Percentiles rank a stretch among this genome's conserved stretches.
Evolutionary conservation across 2,113 vertebrate species (phyloP).

Genomic region (zebrafish (Danio rerio)): GRCz12tu NC_133194.1:44144001-44144500

Average conservation of each 20-base stretch:
- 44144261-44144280: conserved; percentile 46
- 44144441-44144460: conserved; percentile 57
- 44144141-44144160: conserved; percentile 31
- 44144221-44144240: conserved; percentile 55
- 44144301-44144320: conserved; percentile 51
- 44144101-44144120: conserved; percentile 1
- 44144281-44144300: conserved; percentile 41
- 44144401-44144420: not conserved
- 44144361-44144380: conserved; percentile 22
- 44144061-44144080: not conserved
- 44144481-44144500: conserved; percentile 63
- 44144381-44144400: conserved; percentile 12
- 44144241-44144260: conserved; percentile 51
- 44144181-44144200: conserved; percentile 41
- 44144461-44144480: conserved; percentile 58
- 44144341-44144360: conserved; percentile 33
- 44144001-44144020: not conserved
- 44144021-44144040: not conserved
- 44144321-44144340: conserved; percentile 45
- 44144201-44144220: conserved; percentile 55
- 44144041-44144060: not conserved
- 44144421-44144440: conserved; percentile 43
- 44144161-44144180: conserved; percentile 35
- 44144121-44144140: not conserved
- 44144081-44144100: not conserved